A percentile compares a stretch with the other conserved stretches of the same genome.
Evolutionary conservation across 1,140 invertebrate genomes (phyloP).

Genomic region (Hermatobates lingyangjiaoensis): DNA sequence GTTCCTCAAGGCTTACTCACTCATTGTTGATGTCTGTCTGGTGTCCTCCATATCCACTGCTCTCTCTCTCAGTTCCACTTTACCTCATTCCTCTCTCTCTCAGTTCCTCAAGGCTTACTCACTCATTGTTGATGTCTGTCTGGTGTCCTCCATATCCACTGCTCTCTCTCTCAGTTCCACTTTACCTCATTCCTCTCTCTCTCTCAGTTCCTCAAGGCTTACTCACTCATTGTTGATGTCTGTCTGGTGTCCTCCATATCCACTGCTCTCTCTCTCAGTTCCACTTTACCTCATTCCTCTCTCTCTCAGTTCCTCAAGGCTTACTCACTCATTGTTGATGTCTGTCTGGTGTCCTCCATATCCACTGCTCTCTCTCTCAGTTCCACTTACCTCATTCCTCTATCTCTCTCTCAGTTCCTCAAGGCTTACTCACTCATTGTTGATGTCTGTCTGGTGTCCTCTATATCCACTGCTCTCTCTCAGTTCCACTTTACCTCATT

Average conservation of each 20-base stretch:
- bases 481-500: background rate
- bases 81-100: too few relatives aligned
- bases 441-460: background rate
- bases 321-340: background rate
- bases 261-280: background rate
- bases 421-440: background rate
- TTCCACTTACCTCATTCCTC: background rate
- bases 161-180: too few relatives aligned
- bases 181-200: too few relatives aligned
- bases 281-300: background rate
- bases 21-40: background rate
- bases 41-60: background rate
- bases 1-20: background rate
- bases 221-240: too few relatives aligned
- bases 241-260: too few relatives aligned
- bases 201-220: too few relatives aligned
- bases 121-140: too few relatives aligned
- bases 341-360: background rate
- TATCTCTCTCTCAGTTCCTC: background rate
- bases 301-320: background rate
- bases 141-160: too few relatives aligned
- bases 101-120: too few relatives aligned
- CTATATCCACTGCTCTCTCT: background rate
- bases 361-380: background rate
- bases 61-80: background rate